phyloP scores from a whole-genome alignment of 2,888 invertebrate genomes.

The Lysandra coridon region DNA sequence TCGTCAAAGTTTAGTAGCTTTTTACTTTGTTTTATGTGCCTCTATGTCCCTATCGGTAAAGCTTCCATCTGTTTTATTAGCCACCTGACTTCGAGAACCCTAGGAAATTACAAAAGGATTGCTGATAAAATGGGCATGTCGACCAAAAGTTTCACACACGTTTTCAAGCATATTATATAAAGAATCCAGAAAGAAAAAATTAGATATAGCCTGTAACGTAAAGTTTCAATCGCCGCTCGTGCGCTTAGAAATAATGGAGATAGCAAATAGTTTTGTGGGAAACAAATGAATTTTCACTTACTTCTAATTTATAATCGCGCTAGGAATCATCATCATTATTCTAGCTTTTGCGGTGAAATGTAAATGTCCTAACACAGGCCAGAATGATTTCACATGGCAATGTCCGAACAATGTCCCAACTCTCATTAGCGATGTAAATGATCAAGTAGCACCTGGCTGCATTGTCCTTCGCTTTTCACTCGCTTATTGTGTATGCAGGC shows the following conservation, averaged over 20 bases:
- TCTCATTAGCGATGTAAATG: slow-evolving; percentile 53
- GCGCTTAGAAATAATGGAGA: no score
- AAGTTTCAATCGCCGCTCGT: background rate
- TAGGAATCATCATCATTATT: background rate
- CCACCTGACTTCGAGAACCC: no score
- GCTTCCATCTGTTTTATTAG: no score
- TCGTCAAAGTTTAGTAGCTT: no score
- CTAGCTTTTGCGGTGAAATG: background rate
- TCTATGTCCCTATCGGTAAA: no score
- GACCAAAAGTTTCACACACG: background rate
- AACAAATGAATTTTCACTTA: background rate
- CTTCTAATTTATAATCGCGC: background rate
- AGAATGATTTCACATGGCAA: background rate
- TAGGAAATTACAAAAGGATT: background rate
- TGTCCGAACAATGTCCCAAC: slow-evolving; percentile 46
- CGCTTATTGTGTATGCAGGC: slow-evolving; percentile 63
- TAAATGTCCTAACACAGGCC: background rate
- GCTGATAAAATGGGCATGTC: background rate
- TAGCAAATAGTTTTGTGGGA: background rate
- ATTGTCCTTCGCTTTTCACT: slow-evolving; percentile 63
- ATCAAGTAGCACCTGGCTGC: slow-evolving; percentile 58
- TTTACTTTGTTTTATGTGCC: no score
- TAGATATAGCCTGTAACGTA: background rate
- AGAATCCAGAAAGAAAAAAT: background rate
- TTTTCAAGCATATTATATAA: no score